Conservation (phyloP, 2,113 vertebrate species). For the Dicerorhinus sumatrensis region DNA sequence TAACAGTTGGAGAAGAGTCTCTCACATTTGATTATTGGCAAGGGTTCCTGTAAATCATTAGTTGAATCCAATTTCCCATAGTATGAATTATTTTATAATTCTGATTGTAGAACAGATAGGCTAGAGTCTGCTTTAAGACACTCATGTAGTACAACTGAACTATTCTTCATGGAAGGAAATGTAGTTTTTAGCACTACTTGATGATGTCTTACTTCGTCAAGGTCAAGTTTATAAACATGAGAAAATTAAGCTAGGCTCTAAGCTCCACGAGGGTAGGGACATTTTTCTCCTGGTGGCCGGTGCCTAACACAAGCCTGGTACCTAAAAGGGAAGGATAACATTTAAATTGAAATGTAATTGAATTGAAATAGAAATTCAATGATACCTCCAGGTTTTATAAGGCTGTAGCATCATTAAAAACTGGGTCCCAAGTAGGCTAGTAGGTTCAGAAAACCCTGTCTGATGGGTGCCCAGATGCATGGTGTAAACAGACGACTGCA, state of each 20-base stretch:
- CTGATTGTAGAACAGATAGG: not conserved
- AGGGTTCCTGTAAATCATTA: constrained; percentile 16
- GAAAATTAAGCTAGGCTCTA: not conserved
- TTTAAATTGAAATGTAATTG: not conserved
- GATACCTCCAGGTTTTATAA: not conserved
- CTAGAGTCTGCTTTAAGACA: not conserved
- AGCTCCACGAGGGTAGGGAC: not conserved
- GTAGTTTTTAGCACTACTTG: not conserved
- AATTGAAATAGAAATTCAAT: constrained; percentile 18
- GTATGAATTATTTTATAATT: constrained; percentile 22
- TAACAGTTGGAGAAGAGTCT: not conserved
- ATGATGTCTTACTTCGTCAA: not conserved
- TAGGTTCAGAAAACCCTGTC: not conserved
- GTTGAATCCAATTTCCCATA: not conserved
- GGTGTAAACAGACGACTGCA: not conserved
- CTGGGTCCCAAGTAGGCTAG: not conserved
- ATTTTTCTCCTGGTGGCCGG: not conserved
- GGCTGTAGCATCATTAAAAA: not conserved
- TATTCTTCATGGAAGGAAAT: not conserved
- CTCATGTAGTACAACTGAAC: not conserved
- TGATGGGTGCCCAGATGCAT: not conserved
- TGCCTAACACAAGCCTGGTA: not conserved
- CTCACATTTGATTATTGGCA: not conserved
- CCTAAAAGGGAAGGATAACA: not conserved
- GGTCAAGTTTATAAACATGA: not conserved